Evolutionary conservation across 2,797 vertebrate genomes (phyloP).

Genomic region (Moxostoma hubbsi): DNA sequence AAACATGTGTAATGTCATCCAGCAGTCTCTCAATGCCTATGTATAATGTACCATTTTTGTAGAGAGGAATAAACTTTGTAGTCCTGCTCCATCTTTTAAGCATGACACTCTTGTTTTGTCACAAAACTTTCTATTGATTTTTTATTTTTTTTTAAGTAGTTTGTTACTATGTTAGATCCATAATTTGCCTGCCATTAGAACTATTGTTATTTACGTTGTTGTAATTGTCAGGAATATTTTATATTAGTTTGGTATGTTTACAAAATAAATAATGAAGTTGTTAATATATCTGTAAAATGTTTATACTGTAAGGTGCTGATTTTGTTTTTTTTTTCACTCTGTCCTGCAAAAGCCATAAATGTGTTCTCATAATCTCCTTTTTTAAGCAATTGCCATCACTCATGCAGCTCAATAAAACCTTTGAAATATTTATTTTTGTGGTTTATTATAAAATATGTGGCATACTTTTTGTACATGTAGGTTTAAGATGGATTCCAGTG

Average conservation of each 20-base stretch:
- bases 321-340: constrained; percentile 54
- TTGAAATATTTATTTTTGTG: constrained; percentile 46
- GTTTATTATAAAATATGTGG: constrained; percentile 1
- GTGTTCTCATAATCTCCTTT: constrained; percentile 59
- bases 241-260: constrained; percentile 64
- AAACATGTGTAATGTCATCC: neutral
- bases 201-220: constrained; percentile 54
- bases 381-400: constrained; percentile 58
- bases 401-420: constrained; percentile 59
- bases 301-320: constrained; percentile 58
- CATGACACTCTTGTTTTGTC: constrained; percentile 22
- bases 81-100: constrained; percentile 29
- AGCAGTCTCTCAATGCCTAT: constrained; percentile 13
- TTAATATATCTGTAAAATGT: constrained; percentile 66
- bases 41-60: constrained; percentile 23
- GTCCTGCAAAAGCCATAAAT: constrained; percentile 61
- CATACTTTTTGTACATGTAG: neutral
- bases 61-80: constrained; percentile 32
- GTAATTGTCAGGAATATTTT: constrained; percentile 59
- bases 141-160: constrained; percentile 31
- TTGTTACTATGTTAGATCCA: constrained; percentile 31
- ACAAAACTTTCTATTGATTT: constrained; percentile 20
- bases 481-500: neutral
- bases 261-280: constrained; percentile 63
- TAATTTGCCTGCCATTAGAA: constrained; percentile 47